Evolutionary conservation across 2,888 invertebrate species (phyloP), one percentile per base, ranked within the genome.

Genomic region (Drosophila phalerata): DNA sequence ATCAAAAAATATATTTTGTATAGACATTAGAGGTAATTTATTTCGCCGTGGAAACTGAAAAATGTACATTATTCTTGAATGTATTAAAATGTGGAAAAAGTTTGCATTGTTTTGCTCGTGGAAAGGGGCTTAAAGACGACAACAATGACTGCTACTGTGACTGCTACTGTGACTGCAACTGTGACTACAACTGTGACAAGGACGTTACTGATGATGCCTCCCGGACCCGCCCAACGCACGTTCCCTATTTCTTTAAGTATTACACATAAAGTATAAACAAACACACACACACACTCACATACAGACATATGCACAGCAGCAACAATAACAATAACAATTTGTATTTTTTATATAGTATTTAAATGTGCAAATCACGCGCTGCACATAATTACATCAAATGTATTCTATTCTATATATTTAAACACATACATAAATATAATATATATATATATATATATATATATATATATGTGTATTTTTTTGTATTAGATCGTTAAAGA

Each of bases 291-390:
- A 42, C 22, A 52, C 42, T 30, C 25, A 67, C 34, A 60, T 37
- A 65, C 62, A 49, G 13, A 42, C 37, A 48, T 22, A 63, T 55
- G 68, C 58, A 81, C 72, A 51, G 69, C 74, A 77, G 60, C 77
- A 61, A 58, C 32, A 79, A 42, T 43, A 70, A 79, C 30, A 79
- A 42, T 38, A 70, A 79, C 77, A 83, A 82, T 67, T 73, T 83
- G 85, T 85, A 83, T 88, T 85, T 87, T 87, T 88, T 85, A 85
- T 88, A 83, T 79, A 85, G 88, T 88, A 84, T 84, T 85, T 88
- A 75, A 71, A 68, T 62, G 64, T 72, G 70, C 68, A 74, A 67
- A 64, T 52, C 60, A 60, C 43, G 61, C 53, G 58, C 63, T 61
- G 68, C 67, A 68, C 52, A 38, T 55, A 68, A 73, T 69, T 71